These are phyloP conservation scores for Eugnorisma glareosa DNA, from an alignment of 2,888 invertebrate genomes.

Conservation along the genomic window DNA sequence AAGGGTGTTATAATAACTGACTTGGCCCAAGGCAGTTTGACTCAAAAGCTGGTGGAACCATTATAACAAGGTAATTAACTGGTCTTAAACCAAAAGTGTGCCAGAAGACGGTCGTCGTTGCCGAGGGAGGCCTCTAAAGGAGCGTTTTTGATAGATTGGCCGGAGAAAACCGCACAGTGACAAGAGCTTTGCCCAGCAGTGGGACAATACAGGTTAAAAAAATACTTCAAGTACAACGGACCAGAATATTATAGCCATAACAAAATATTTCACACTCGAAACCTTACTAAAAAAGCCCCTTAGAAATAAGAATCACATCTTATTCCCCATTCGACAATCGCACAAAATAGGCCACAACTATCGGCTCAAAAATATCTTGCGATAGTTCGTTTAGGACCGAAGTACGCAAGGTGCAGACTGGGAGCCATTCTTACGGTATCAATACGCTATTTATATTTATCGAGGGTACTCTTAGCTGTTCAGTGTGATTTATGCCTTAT, in stretches of 20 bases:
- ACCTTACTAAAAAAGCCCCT: slow-evolving; percentile 21
- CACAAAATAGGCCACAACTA: slow-evolving; percentile 55
- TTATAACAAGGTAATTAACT: background rate
- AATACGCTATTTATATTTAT: slow-evolving; percentile 69
- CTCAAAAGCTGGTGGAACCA: background rate
- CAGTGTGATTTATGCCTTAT: slow-evolving; percentile 62
- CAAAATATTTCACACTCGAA: slow-evolving; percentile 18
- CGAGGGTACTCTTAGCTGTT: slow-evolving; percentile 62
- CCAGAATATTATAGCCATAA: background rate
- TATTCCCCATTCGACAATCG: slow-evolving; percentile 59
- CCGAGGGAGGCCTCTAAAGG: background rate
- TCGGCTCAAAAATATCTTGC: slow-evolving; percentile 61
- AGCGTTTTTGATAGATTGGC: background rate
- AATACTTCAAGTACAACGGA: background rate
- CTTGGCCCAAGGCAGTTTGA: background rate
- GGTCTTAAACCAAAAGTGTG: background rate
- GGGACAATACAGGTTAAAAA: background rate
- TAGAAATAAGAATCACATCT: slow-evolving; percentile 34
- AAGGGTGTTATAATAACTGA: background rate
- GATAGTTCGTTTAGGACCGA: slow-evolving; percentile 60
- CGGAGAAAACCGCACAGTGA: background rate
- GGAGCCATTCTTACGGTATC: slow-evolving; percentile 61
- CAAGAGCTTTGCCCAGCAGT: background rate
- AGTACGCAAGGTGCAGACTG: slow-evolving; percentile 55
- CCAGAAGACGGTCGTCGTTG: background rate